Base-by-base conservation (phyloP, 2,113 vertebrate species). In the Lates calcarifer region DNA sequence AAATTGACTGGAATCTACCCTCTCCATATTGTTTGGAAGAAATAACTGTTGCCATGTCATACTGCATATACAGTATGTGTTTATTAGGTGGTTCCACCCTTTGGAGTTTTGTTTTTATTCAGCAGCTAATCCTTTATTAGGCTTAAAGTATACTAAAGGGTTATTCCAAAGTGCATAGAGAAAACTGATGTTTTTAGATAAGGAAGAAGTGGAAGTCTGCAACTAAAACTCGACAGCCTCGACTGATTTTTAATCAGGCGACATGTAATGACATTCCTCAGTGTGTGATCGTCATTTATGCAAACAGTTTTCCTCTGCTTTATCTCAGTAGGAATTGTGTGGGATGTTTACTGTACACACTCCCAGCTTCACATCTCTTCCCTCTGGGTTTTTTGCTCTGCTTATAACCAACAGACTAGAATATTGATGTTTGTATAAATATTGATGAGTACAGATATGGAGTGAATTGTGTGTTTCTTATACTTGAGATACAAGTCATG, bases 391-490 rank as follows among this genome's bases (percentile, higher is more conserved):
- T 63, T 63, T 57, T 67, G 35, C 63, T 78, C 29, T 29, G 51
- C 61, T 63, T 56, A 56, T 67, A 53, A 77, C 62, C 18, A 56
- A 47, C 57, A 74, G 49, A 51, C 43, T 39, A 7, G 74, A 89
- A 83, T 85, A 83, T 77, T 87, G 69, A 74, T 80, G 49, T 15
- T 6, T 33, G 7, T 37, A 82, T 87, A 74, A 85, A 85, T 85
- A 87, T 83, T 72, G 61, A 90, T 90, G 63, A 87, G 65, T 24
- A 41, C 53, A 31, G 62, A 76, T 33, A 65, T 5, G 68, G 20
- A 49, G 26, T 7, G 14, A 35, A 60, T 33, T 75, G 6, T 79
- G 47, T 68, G 28, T 41, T n/a, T 84, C 63, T 72, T 31, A 31
- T 22, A 5, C 63, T 29, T 64, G 31, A 33, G 37, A 49, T 29